Base-by-base conservation (phyloP, 1,140 invertebrate species). In the Drosophila yakuba region DNA sequence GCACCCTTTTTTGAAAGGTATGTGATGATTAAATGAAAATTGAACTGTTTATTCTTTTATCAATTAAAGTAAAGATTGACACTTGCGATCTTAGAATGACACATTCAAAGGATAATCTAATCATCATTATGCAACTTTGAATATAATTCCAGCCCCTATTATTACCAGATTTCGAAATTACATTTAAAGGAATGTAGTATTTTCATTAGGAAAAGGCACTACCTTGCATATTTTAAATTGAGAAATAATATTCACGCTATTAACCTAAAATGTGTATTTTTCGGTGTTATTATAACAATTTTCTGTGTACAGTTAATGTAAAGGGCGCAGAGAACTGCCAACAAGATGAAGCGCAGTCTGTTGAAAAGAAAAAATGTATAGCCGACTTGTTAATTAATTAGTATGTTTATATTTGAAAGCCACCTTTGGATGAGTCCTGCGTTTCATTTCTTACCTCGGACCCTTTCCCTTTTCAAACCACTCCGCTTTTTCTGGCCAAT, bases 381-480 rank as follows among this genome's bases (percentile, higher is more conserved):
- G 52, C 56, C 75, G 47, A 67, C 44, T 59, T 68, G 66, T 80
- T 84, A 84, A 84, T 84, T 84, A 84, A 80, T 84, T 80, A 80
- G 59, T 57, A 61, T 43, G 58, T 71, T 50, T 71, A 58, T 58
- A 71, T 69, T 69, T 51, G 35, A 25, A 66, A 51, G 45, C 44
- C 51, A 69, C 67, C 67, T 71, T 57, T 69, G 44, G 51, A 58
- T 67, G 62, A 69, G 7, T 39, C 41, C 47, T 32, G 14, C 15
- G 0, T 41, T 39, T 12, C 4, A 6, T 50, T 7, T 15, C 23
- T 1, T n/a, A 20, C 12, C 51, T 11, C 50, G 11, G 36, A 14
- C 23, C 50, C 20, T 43, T 50, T 35, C 41, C 58, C 3, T 48
- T 20, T 38, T 36, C 48, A 48, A 32, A 8, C 52, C 41, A 28